These are phyloP conservation scores for Drosophila funebris DNA, from an alignment of 1,140 invertebrate species.

Conservation along the genomic window DNA sequence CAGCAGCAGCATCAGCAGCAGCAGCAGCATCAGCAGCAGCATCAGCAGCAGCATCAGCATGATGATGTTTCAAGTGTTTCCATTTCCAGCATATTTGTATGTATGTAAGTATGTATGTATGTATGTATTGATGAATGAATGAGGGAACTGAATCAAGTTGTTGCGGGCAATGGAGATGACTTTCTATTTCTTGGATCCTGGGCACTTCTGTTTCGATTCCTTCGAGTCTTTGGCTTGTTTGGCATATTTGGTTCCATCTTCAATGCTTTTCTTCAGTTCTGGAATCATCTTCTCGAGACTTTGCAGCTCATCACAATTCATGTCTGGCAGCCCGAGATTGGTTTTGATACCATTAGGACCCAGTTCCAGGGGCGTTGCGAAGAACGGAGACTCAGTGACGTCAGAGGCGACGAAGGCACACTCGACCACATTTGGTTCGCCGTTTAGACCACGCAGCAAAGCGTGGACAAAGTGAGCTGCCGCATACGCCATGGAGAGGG, in stretches of 20 bases:
- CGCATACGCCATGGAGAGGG: constrained; percentile 98
- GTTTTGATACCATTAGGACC: constrained; percentile 96
- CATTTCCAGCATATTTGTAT: background rate
- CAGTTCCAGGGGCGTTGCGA: constrained; percentile 95
- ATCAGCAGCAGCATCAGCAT: background rate
- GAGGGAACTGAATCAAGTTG: no score
- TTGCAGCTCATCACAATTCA: constrained; percentile 92
- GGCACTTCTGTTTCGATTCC: background rate
- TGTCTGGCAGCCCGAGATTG: constrained; percentile 95
- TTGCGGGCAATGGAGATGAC: no score
- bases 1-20: background rate
- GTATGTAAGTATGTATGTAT: background rate
- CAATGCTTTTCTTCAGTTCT: constrained; percentile 96
- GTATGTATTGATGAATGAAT: background rate
- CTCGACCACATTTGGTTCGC: constrained; percentile 94
- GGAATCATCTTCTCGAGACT: constrained; percentile 94
- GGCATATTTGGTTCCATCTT: constrained; percentile 95
- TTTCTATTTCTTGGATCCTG: no score
- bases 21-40: background rate
- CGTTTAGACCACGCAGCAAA: constrained; percentile 91
- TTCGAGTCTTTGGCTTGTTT: background rate
- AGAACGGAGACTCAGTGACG: constrained; percentile 94
- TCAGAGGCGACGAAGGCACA: constrained; percentile 96
- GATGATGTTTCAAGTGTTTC: background rate
- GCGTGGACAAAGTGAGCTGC: constrained; percentile 94